phyloP scores from a whole-genome alignment of 2,888 invertebrate genomes.

The Xanthia icteritia region DNA sequence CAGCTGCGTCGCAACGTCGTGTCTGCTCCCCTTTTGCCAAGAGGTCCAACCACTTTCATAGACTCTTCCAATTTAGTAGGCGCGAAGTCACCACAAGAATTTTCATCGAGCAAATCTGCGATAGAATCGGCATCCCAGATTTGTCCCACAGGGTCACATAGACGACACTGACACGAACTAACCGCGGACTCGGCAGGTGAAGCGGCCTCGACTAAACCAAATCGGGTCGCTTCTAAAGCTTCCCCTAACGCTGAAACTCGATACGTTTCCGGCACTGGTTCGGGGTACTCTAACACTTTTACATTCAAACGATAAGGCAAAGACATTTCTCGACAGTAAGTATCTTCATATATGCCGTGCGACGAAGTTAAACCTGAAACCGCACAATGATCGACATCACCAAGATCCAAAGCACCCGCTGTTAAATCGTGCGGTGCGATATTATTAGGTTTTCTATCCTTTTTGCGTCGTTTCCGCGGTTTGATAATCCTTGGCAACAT shows the following conservation, averaged over 20 bases:
- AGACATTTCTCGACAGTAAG: conserved; percentile 87
- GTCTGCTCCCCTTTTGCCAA: conserved; percentile 83
- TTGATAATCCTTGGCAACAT: conserved; percentile 97
- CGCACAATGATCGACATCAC: conserved; percentile 87
- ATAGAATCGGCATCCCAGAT: conserved; percentile 94
- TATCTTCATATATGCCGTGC: conserved; percentile 87
- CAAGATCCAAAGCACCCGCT: conserved; percentile 82
- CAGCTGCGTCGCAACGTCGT: conserved; percentile 91
- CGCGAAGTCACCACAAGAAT: conserved; percentile 87
- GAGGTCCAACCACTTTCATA: conserved; percentile 87
- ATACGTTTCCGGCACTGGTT: conserved; percentile 83
- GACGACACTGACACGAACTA: conserved; percentile 93
- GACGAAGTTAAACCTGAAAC: conserved; percentile 80
- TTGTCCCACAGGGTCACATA: conserved; percentile 93
- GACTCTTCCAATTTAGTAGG: conserved; percentile 88
- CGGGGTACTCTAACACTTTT: conserved; percentile 86
- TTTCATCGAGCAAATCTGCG: conserved; percentile 87
- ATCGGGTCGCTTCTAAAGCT: conserved; percentile 87
- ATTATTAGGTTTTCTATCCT: conserved; percentile 94
- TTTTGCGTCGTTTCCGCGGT: conserved; percentile 96
- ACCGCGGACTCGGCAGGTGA: conserved; percentile 87
- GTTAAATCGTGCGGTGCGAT: conserved; percentile 87
- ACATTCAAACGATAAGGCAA: conserved; percentile 87
- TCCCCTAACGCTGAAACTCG: conserved; percentile 89
- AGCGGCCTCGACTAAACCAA: conserved; percentile 85